Evolutionary conservation across 1,140 invertebrate genomes (phyloP), one percentile per base, ranked within the genome.

Genomic region (Sweltsa coloradensis): DNA sequence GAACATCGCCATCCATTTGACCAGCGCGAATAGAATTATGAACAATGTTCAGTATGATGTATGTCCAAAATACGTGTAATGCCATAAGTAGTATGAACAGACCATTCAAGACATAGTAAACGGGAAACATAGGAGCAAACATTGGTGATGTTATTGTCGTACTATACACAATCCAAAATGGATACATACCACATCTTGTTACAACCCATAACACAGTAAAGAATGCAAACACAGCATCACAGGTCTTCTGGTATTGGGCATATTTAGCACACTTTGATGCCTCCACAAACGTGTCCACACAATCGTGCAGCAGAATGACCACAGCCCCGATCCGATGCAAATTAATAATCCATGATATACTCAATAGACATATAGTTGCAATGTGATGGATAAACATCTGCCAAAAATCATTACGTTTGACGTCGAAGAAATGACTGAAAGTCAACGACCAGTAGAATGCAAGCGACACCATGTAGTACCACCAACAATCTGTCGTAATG

Each of bases 401-500:
- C 57, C 64, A 65, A 53, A 79, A 79, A 56, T 79, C 77, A 62
- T 72, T 62, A 25, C 60, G 47, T 57, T 71, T 72, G 25, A 67
- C 59, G 53, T 79, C 76, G 42, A 67, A 63, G 56, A 76, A 75
- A 43, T 76, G 67, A 5, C 70, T 71, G 27, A 76, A 58, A n/a
- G 75, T 60, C 22, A 81, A 62, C 21, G 74, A 70, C 60, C 73
- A 69, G 59, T 81, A 81, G 57, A 81, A 81, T n/a, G n/a, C n/a
- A n/a, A n/a, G n/a, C n/a, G n/a, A n/a, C n/a, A n/a, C n/a, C n/a
- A n/a, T 92, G 68, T 97, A 97, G 65, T 97, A 97, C 88, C 87
- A 96, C 87, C 90, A 89, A 6, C 89, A 66, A 58, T 88, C 85
- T n/a, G n/a, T n/a, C n/a, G n/a, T n/a, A n/a, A n/a, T n/a, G n/a